These are phyloP conservation scores for Siniperca chuatsi DNA, from an alignment of 2,113 vertebrate species.

Conservation along the genomic window DNA sequence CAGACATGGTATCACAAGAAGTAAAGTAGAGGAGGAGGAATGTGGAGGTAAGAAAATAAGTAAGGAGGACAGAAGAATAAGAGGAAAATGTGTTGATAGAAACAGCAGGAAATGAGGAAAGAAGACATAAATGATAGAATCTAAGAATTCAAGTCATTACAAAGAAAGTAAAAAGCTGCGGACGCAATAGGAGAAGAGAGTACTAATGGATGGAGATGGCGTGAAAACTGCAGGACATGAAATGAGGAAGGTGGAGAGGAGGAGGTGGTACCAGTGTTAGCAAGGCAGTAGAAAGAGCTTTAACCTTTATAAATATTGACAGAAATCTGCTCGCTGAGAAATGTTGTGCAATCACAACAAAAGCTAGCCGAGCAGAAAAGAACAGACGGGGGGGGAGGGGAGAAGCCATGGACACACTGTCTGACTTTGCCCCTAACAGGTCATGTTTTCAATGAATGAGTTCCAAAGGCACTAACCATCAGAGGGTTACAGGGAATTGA, in stretches of 20 bases:
- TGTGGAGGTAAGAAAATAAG: background rate
- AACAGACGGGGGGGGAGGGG: background rate
- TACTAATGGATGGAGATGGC: constrained; percentile 14
- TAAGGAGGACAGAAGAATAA: background rate
- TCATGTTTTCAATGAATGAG: constrained; percentile 55
- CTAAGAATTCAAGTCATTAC: background rate
- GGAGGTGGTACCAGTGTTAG: constrained; percentile 26
- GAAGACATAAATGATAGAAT: background rate
- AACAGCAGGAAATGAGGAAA: background rate
- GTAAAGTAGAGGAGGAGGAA: background rate
- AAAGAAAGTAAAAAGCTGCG: background rate
- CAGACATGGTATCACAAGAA: background rate
- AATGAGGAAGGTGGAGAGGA: constrained; percentile 37
- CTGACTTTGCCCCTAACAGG: constrained; percentile 42
- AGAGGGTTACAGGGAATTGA: constrained; percentile 20
- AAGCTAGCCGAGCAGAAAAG: constrained; percentile 45
- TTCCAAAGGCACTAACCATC: constrained; percentile 36
- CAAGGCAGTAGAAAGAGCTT: constrained; percentile 51
- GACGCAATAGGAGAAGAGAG: constrained; percentile 17
- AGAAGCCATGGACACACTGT: constrained; percentile 2
- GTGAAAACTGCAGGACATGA: constrained; percentile 32
- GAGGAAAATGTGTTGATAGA: background rate
- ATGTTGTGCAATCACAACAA: constrained; percentile 64
- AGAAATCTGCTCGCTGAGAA: constrained; percentile 68
- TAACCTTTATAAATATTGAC: constrained; percentile 79